phyloP scores from a whole-genome alignment of 2,797 vertebrate genomes.

The Fundulus diaphanus region DNA sequence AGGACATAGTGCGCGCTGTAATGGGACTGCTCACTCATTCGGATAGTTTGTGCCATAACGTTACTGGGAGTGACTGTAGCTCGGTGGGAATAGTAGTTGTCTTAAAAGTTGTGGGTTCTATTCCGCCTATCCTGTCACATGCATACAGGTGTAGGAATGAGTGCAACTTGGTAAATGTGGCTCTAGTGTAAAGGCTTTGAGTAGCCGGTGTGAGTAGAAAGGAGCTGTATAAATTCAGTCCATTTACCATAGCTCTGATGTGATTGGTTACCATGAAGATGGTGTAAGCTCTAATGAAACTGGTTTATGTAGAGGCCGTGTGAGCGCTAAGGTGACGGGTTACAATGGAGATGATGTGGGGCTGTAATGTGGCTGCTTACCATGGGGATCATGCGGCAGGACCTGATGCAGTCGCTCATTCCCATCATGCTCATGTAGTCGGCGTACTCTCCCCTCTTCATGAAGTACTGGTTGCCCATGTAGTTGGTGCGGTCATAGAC shows the following conservation, averaged over 20 bases:
- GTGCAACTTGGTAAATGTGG: too few relatives aligned
- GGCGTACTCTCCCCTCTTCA: constrained; percentile 46
- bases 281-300: neutral
- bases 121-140: too few relatives aligned
- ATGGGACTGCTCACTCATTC: too few relatives aligned
- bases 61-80: too few relatives aligned
- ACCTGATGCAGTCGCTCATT: constrained; percentile 47
- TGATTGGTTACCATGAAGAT: neutral
- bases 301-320: neutral
- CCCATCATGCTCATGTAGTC: constrained; percentile 39
- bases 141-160: too few relatives aligned
- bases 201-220: too few relatives aligned
- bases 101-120: too few relatives aligned
- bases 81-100: too few relatives aligned
- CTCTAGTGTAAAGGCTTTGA: too few relatives aligned
- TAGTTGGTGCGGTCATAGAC: constrained; percentile 61
- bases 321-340: constrained; percentile 13
- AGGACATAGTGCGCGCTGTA: neutral
- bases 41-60: too few relatives aligned
- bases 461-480: constrained; percentile 65
- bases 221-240: too few relatives aligned
- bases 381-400: constrained; percentile 62
- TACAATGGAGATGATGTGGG: constrained; percentile 28
- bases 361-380: constrained; percentile 23
- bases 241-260: too few relatives aligned